Evolutionary conservation across 1,140 invertebrate species (phyloP).

Genomic region (Platyscapa corneri): DNA sequence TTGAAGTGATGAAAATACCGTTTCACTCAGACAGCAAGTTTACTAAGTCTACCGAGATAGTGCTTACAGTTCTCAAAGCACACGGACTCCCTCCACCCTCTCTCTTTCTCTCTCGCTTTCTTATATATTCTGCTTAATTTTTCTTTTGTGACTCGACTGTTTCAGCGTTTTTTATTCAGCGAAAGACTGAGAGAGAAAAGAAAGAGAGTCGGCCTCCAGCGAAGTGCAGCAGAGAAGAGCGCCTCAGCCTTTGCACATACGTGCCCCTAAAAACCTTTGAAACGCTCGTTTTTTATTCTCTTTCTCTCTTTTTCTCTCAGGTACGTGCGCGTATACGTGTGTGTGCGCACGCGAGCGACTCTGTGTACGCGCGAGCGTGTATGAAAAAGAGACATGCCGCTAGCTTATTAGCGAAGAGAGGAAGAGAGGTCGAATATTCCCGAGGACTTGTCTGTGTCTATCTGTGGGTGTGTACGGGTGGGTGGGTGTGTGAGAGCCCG

Average conservation of each 20-base stretch:
- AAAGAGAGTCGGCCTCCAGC: slow-evolving; percentile 44
- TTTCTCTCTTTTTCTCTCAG: not conserved
- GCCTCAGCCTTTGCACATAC: slow-evolving; percentile 3
- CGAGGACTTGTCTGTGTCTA: not conserved
- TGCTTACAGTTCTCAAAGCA: not conserved
- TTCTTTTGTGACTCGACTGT: slow-evolving; percentile 73
- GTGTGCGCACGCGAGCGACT: not conserved
- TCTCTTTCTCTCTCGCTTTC: not conserved
- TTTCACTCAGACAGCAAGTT: not conserved
- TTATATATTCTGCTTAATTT: slow-evolving; percentile 61
- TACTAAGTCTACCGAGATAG: not conserved
- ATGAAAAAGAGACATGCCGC: slow-evolving; percentile 21
- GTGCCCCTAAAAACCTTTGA: not conserved
- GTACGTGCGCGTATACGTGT: not conserved
- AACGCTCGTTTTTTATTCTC: not conserved
- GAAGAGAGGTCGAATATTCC: slow-evolving; percentile 3
- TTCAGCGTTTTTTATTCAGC: slow-evolving; percentile 71
- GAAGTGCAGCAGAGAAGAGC: slow-evolving; percentile 42
- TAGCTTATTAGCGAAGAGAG: slow-evolving; percentile 42
- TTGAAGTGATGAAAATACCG: not conserved
- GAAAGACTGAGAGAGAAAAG: slow-evolving; percentile 59
- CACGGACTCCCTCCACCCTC: not conserved
- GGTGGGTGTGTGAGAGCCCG: not conserved
- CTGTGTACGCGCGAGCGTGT: not conserved
- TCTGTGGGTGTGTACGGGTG: not conserved